These are phyloP conservation scores for Athalia cordata DNA, from an alignment of 2,888 invertebrate genomes.

Conservation along the genomic window DNA sequence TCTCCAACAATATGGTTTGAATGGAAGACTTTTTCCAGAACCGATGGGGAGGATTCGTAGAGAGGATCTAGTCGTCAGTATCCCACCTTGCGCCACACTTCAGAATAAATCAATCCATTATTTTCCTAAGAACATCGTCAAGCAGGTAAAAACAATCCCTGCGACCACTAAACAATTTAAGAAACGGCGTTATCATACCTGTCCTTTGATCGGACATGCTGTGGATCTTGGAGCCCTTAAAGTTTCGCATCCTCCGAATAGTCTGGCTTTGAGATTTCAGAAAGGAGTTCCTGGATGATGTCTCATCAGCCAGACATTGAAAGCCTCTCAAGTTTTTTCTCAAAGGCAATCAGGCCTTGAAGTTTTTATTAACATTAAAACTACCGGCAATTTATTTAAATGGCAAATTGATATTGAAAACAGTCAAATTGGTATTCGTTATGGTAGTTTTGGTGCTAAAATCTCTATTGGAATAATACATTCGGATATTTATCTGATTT, in stretches of 20 bases:
- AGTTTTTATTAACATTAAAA: no score
- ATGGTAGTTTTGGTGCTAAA: no score
- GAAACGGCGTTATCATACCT: constrained; percentile 57
- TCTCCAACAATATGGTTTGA: constrained; percentile 76
- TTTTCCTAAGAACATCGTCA: constrained; percentile 63
- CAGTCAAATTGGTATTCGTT: no score
- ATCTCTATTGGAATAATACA: no score
- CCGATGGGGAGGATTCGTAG: constrained; percentile 68
- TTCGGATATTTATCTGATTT: background rate
- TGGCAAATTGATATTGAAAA: no score
- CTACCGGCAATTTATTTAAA: no score
- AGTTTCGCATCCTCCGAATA: constrained; percentile 56
- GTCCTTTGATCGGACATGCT: constrained; percentile 64
- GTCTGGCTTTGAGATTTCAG: constrained; percentile 62
- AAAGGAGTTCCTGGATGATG: constrained; percentile 54
- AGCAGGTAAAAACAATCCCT: constrained; percentile 56
- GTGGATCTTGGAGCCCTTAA: constrained; percentile 64
- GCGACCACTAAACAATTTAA: constrained; percentile 49
- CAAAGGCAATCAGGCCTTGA: background rate
- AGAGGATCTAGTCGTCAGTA: constrained; percentile 60
- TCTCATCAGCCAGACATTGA: background rate
- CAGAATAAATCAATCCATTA: constrained; percentile 64
- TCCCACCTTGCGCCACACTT: constrained; percentile 60
- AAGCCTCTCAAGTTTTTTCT: background rate
- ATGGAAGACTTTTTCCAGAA: constrained; percentile 77